Conservation (phyloP, 1,140 invertebrate species). For the Drosophila bifasciata region DNA sequence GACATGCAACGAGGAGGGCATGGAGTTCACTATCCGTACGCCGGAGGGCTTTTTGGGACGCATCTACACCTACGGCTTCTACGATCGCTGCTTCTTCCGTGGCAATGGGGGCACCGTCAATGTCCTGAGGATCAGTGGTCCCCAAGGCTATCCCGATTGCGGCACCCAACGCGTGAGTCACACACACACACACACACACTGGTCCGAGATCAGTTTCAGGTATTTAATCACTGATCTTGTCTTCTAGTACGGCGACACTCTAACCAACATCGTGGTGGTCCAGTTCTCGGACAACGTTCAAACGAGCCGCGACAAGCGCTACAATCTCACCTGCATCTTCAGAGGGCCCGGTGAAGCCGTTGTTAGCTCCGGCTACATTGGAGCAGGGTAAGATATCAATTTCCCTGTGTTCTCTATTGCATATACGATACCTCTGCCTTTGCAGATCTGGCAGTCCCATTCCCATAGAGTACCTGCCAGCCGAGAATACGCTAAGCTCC, state of each 20-base stretch:
- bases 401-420: not conserved
- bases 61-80: conserved; percentile 96
- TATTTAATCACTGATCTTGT: not conserved
- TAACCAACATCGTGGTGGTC: conserved; percentile 97
- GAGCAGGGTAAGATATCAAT: conserved; percentile 89
- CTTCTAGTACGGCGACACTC: conserved; percentile 92
- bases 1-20: conserved; percentile 95
- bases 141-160: conserved; percentile 95
- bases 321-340: conserved; percentile 95
- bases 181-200: conserved; percentile 36
- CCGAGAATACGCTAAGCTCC: conserved; percentile 94
- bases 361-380: conserved; percentile 96
- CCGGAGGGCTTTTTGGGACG: conserved; percentile 94
- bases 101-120: conserved; percentile 94
- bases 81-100: conserved; percentile 95
- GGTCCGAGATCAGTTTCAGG: too few species aligned
- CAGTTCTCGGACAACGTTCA: conserved; percentile 97
- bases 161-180: conserved; percentile 91
- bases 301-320: conserved; percentile 94
- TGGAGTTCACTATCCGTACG: conserved; percentile 95
- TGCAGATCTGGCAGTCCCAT: conserved; percentile 94
- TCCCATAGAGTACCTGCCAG: conserved; percentile 95
- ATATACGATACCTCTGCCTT: not conserved
- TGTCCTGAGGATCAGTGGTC: conserved; percentile 92
- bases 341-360: conserved; percentile 95